Evolutionary conservation across 37 sponge, comb jelly and placozoan species (phyloP).

Genomic region (Oscarella lobularis): DNA sequence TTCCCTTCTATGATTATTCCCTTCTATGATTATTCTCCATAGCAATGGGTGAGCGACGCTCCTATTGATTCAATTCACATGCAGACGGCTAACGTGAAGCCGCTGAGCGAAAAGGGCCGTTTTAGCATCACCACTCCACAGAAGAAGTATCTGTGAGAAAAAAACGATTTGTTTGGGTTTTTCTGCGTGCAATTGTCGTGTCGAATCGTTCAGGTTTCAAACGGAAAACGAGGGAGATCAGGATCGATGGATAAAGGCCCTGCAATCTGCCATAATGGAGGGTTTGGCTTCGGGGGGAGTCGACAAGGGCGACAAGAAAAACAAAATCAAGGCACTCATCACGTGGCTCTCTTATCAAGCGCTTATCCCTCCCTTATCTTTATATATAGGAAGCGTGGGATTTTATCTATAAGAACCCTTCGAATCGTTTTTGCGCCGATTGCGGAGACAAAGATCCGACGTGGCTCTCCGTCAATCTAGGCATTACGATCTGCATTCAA

Average conservation of each 20-base stretch:
- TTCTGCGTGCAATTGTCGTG: neutral
- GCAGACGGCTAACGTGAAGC: neutral
- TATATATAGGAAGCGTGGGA: slow-evolving; percentile 33
- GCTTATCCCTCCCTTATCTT: too few species aligned
- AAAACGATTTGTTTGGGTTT: neutral
- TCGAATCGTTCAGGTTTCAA: neutral
- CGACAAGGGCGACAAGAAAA: too few species aligned
- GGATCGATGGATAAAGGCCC: slow-evolving; percentile 54
- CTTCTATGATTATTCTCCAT: too few species aligned
- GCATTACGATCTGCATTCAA: slow-evolving; percentile 76
- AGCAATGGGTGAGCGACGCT: neutral
- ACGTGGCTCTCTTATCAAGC: too few species aligned
- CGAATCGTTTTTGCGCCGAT: slow-evolving; percentile 77
- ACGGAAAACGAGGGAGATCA: slow-evolving; percentile 14
- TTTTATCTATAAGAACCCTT: slow-evolving; percentile 41
- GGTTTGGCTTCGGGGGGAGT: too few species aligned
- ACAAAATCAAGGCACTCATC: too few species aligned
- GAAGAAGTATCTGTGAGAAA: neutral
- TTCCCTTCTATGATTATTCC: too few species aligned
- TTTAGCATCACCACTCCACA: neutral
- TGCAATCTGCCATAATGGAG: slow-evolving; percentile 38
- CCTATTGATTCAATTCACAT: neutral
- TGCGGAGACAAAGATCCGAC: slow-evolving; percentile 52
- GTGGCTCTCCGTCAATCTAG: slow-evolving; percentile 74
- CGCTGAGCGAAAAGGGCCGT: neutral